Conservation (phyloP, 2,797 vertebrate species). For the Esox lucius region DNA sequence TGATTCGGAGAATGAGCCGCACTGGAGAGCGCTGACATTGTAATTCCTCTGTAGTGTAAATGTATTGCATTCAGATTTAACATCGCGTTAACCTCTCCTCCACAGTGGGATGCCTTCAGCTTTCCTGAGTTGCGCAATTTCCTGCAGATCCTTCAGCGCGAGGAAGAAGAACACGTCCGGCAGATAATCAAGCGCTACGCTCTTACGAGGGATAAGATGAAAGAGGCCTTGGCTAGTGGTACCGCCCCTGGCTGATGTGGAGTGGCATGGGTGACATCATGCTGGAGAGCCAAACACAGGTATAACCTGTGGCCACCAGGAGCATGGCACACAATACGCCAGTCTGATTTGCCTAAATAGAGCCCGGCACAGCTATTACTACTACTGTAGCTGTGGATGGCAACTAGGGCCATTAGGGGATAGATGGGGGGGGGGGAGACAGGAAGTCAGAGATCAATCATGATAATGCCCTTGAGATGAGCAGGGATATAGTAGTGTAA, state of each 20-base stretch:
- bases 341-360: not conserved
- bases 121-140: slow-evolving; percentile 94
- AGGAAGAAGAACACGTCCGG: slow-evolving; percentile 90
- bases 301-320: not conserved
- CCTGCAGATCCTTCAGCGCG: slow-evolving; percentile 89
- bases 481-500: not conserved
- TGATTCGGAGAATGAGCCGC: not conserved
- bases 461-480: not conserved
- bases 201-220: slow-evolving; percentile 84
- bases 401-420: not conserved
- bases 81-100: slow-evolving; percentile 3
- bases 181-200: slow-evolving; percentile 87
- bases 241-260: slow-evolving; percentile 79
- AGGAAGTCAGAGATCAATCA: not conserved
- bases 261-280: not conserved
- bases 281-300: not conserved
- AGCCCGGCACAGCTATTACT: not conserved
- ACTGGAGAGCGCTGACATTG: too few relatives aligned
- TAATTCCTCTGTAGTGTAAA: not conserved
- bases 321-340: not conserved
- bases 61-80: not conserved
- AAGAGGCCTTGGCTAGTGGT: slow-evolving; percentile 78
- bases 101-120: slow-evolving; percentile 95
- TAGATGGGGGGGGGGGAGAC: not conserved
- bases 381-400: not conserved